Conservation (phyloP, 2,797 vertebrate genomes). For the Hoplostethus atlanticus region DNA sequence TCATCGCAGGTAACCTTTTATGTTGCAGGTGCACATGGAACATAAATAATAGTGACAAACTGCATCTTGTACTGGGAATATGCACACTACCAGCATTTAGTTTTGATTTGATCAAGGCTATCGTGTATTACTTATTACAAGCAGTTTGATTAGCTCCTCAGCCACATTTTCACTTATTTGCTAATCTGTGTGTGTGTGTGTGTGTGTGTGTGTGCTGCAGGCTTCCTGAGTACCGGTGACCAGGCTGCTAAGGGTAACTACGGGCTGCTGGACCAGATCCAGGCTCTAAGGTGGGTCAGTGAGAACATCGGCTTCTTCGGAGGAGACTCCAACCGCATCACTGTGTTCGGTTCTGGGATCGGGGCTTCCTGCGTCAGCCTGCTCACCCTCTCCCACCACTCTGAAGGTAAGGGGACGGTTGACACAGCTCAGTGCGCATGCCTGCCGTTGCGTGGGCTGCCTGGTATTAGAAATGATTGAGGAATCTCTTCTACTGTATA, state of each 20-base stretch:
- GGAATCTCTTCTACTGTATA: constrained; percentile 52
- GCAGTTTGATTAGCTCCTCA: neutral
- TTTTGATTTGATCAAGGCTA: neutral
- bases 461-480: constrained; percentile 59
- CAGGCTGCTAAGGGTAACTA: constrained; percentile 99
- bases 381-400: constrained; percentile 97
- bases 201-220: constrained; percentile 73
- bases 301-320: constrained; percentile 99
- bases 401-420: constrained; percentile 89
- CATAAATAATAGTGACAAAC: neutral
- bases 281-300: constrained; percentile 97
- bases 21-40: neutral
- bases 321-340: constrained; percentile 96
- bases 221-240: constrained; percentile 97
- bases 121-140: neutral
- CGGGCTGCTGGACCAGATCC: constrained; percentile 97
- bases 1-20: constrained; percentile 30
- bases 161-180: constrained; percentile 13
- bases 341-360: constrained; percentile 97
- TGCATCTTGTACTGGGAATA: neutral
- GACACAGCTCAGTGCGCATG: constrained; percentile 37
- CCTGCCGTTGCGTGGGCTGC: constrained; percentile 49
- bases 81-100: neutral
- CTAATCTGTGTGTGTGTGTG: constrained; percentile 24
- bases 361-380: constrained; percentile 98